phyloP scores from a whole-genome alignment of 2,113 vertebrate species.

The Sula dactylatra region DNA sequence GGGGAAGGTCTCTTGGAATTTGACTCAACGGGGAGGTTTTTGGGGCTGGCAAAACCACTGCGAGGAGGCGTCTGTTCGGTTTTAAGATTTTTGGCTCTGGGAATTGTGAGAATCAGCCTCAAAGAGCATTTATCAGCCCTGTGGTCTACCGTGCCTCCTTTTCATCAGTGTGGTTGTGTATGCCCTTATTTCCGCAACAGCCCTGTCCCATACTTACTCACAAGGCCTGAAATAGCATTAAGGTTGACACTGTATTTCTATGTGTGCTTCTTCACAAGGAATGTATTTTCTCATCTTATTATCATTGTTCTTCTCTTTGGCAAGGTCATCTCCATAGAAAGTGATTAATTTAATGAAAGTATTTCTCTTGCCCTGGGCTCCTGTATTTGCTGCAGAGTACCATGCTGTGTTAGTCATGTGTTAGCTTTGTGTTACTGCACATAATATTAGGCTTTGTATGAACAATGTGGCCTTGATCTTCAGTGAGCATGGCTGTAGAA shows the following conservation, averaged over 20 bases:
- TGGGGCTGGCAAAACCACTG: background rate
- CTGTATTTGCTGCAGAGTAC: background rate
- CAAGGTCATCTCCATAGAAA: background rate
- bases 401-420: slow-evolving; percentile 9
- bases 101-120: background rate
- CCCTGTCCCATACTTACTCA: background rate
- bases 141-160: background rate
- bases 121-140: background rate
- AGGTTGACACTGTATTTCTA: background rate
- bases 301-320: background rate
- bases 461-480: slow-evolving; percentile 22
- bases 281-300: background rate
- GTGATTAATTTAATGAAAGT: background rate
- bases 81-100: background rate
- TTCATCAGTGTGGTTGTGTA: background rate
- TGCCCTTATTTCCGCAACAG: background rate
- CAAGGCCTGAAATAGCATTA: background rate
- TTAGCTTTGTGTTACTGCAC: slow-evolving; percentile 18
- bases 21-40: background rate
- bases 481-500: background rate
- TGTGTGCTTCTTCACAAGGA: background rate
- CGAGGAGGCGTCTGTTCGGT: background rate
- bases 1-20: slow-evolving; percentile 41
- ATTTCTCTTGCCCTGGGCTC: background rate
- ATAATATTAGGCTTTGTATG: slow-evolving; percentile 23